Evolutionary conservation across 2,113 vertebrate genomes (phyloP).

Genomic region (Astatoreochromis straeleni): DNA sequence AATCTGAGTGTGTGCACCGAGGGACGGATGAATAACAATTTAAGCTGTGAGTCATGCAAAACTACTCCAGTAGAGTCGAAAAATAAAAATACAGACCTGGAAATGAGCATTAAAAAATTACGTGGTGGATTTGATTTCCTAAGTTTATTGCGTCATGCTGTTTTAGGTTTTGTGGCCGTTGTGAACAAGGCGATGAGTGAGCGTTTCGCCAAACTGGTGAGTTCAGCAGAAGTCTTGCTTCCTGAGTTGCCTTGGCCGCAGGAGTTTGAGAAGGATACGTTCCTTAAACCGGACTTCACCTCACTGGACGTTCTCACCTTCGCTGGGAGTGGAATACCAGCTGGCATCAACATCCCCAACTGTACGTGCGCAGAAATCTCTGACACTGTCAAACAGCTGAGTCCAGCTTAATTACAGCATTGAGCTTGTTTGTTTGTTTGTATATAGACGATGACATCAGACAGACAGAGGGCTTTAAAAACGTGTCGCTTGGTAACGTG

Average conservation of each 20-base stretch:
- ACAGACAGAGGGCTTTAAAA: conserved; percentile 89
- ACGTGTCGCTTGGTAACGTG: conserved; percentile 86
- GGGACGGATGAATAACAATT: background rate
- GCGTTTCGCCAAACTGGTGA: conserved; percentile 81
- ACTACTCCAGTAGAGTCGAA: background rate
- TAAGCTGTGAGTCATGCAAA: background rate
- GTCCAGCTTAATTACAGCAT: background rate
- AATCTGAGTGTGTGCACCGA: background rate
- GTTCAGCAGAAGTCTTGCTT: conserved; percentile 78
- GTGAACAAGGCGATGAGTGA: conserved; percentile 92
- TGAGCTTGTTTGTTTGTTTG: background rate
- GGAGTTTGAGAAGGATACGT: conserved; percentile 85
- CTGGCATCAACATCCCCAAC: conserved; percentile 92
- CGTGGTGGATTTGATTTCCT: background rate
- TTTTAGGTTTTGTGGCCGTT: conserved; percentile 84
- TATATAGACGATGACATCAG: conserved; percentile 83
- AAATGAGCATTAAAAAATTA: background rate
- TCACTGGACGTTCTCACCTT: conserved; percentile 89
- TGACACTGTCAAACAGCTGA: background rate
- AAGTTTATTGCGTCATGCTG: background rate
- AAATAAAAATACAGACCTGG: background rate
- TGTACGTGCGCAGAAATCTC: conserved; percentile 55
- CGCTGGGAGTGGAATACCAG: conserved; percentile 86
- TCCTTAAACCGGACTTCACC: conserved; percentile 89
- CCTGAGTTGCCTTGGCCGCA: conserved; percentile 85